Percentiles rank a stretch among this genome's conserved stretches.
Conservation (phyloP, 2,888 invertebrate genomes). For the Adineta ricciae region DNA sequence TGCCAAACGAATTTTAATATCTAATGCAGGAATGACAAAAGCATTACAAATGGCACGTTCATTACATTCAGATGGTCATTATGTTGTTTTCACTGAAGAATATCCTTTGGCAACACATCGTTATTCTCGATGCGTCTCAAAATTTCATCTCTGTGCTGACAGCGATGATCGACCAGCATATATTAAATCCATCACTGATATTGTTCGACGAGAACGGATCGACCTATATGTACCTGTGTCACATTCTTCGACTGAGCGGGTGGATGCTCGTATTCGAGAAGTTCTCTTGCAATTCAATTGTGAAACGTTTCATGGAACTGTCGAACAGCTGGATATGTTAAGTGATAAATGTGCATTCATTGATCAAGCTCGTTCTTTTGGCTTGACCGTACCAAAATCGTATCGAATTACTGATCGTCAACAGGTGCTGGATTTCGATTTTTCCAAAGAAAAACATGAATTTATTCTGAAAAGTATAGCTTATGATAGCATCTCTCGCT, state of each 20-base stretch:
- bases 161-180: background rate
- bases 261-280: background rate
- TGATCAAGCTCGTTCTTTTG: background rate
- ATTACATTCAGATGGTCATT: background rate
- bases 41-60: background rate
- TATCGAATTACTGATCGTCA: background rate
- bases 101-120: background rate
- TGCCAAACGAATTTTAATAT: background rate
- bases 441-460: background rate
- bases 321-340: background rate
- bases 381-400: background rate
- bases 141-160: background rate
- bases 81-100: background rate
- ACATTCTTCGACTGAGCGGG: background rate
- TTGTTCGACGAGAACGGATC: background rate
- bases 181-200: background rate
- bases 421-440: background rate
- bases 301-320: background rate
- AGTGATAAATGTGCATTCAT: background rate
- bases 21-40: background rate
- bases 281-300: background rate
- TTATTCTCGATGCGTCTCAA: background rate
- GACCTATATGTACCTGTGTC: background rate
- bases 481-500: background rate
- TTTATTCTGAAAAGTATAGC: background rate